These are phyloP conservation scores for Melanotaenia pygmaea DNA, from an alignment of 2,797 vertebrate genomes.

Conservation along the genomic window DNA sequence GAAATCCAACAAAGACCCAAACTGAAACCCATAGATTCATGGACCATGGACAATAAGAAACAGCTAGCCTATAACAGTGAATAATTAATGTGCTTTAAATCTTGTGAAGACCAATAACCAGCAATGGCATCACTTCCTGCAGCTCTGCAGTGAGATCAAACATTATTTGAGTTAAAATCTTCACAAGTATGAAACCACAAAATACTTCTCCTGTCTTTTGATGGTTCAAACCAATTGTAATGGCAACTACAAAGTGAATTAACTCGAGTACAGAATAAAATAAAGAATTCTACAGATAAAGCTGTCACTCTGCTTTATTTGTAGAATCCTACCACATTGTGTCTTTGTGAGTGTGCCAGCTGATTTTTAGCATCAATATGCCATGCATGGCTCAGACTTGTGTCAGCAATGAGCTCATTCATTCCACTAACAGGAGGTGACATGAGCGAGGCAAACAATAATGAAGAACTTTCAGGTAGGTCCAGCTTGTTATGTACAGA, in stretches of 20 bases:
- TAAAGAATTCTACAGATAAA: background rate
- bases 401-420: conserved; percentile 78
- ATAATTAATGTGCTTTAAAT: conserved; percentile 2
- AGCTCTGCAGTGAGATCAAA: background rate
- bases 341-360: conserved; percentile 35
- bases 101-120: conserved; percentile 12
- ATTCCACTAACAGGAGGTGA: conserved; percentile 70
- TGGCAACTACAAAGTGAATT: background rate
- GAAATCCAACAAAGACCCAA: too few relatives aligned
- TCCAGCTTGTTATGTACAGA: conserved; percentile 66
- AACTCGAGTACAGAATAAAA: background rate
- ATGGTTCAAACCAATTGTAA: background rate
- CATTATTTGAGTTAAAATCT: background rate
- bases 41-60: background rate
- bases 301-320: conserved; percentile 9
- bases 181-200: background rate
- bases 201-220: background rate
- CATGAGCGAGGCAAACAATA: conserved; percentile 68
- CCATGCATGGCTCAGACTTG: conserved; percentile 45
- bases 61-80: conserved; percentile 3
- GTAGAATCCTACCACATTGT: conserved; percentile 9
- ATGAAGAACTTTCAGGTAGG: conserved; percentile 67
- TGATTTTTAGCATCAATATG: conserved; percentile 53
- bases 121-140: conserved; percentile 12
- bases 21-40: too few relatives aligned